Conservation (phyloP, 2,888 invertebrate species). For the Deroplatys truncata region DNA sequence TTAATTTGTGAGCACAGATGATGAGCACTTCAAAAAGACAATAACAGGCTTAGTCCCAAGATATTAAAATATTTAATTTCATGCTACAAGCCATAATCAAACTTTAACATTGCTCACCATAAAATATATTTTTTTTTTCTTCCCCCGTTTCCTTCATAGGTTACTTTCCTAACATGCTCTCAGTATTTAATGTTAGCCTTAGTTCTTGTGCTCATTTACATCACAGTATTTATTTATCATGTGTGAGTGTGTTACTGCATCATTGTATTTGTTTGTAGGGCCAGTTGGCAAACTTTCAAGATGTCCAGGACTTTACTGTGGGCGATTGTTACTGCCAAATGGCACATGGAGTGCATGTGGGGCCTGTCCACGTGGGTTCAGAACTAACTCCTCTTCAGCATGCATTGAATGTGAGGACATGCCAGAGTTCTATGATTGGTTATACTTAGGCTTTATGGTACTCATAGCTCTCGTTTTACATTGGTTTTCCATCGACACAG, state of each 20-base stretch:
- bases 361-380: conserved; percentile 78
- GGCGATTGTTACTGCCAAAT: conserved; percentile 61
- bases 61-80: too few relatives aligned
- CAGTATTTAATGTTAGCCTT: too few relatives aligned
- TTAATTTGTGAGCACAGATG: too few relatives aligned
- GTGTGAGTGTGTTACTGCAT: neutral
- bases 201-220: too few relatives aligned
- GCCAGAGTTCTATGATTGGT: conserved; percentile 84
- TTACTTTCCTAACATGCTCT: too few relatives aligned
- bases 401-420: conserved; percentile 72
- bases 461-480: conserved; percentile 82
- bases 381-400: conserved; percentile 64
- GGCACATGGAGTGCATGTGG: conserved; percentile 78
- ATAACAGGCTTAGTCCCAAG: too few relatives aligned
- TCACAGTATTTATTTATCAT: too few relatives aligned
- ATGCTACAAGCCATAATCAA: too few relatives aligned
- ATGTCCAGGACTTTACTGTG: conserved; percentile 85
- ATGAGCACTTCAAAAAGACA: too few relatives aligned
- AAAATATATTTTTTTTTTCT: too few relatives aligned
- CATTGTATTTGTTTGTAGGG: neutral
- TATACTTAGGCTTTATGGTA: conserved; percentile 92
- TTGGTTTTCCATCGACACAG: conserved; percentile 84
- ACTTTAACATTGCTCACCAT: too few relatives aligned
- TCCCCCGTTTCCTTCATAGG: too few relatives aligned
- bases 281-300: neutral